Evolutionary conservation across 1,140 invertebrate genomes (phyloP).

Genomic region (Hyles euphorbiae): DNA sequence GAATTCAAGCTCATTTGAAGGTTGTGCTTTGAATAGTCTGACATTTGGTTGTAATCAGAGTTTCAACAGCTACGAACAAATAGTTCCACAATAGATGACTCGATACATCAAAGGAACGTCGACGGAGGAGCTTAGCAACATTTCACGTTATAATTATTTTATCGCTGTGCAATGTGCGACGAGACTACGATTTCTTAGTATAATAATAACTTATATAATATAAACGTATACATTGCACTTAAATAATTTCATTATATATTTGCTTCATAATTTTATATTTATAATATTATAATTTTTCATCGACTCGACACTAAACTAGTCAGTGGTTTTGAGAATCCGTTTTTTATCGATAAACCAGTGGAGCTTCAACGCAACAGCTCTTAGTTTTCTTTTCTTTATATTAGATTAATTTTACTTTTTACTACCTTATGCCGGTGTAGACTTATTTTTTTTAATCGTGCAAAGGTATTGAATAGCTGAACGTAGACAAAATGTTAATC

Average conservation of each 20-base stretch:
- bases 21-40: slow-evolving; percentile 53
- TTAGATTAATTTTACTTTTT: slow-evolving; percentile 30
- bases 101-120: too few relatives aligned
- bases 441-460: slow-evolving; percentile 10
- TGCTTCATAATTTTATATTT: slow-evolving; percentile 4
- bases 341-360: slow-evolving; percentile 34
- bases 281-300: slow-evolving; percentile 9
- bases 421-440: slow-evolving; percentile 7
- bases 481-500: slow-evolving; percentile 27
- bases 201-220: too few relatives aligned
- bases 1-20: slow-evolving; percentile 48
- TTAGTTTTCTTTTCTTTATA: slow-evolving; percentile 36
- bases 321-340: slow-evolving; percentile 49
- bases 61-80: slow-evolving; percentile 8
- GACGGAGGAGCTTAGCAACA: slow-evolving; percentile 49
- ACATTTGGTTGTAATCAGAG: slow-evolving; percentile 38
- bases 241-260: too few relatives aligned
- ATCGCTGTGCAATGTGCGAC: slow-evolving; percentile 15
- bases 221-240: too few relatives aligned
- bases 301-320: slow-evolving; percentile 52
- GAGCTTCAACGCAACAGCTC: slow-evolving; percentile 40
- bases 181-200: too few relatives aligned
- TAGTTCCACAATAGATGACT: slow-evolving; percentile 5
- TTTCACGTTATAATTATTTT: slow-evolving; percentile 26
- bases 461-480: slow-evolving; percentile 41